Percentiles rank a stretch among this genome's conserved stretches.
phyloP scores from a whole-genome alignment of 2,113 vertebrate species.

The Myocastor coypus region DNA sequence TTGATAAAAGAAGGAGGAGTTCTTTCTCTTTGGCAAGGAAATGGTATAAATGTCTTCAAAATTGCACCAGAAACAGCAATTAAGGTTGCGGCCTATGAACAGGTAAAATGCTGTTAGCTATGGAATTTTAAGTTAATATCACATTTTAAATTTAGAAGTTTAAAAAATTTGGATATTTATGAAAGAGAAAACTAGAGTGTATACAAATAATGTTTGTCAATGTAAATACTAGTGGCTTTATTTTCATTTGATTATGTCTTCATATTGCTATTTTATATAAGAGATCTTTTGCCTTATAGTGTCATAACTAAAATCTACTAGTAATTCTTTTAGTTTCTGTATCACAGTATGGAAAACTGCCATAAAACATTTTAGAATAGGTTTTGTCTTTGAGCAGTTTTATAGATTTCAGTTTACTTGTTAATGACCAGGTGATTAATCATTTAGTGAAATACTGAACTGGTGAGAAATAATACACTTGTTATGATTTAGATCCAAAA shows the following conservation, averaged over 20 bases:
- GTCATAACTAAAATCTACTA: background rate
- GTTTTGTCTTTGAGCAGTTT: conserved; percentile 48
- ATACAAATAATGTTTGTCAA: background rate
- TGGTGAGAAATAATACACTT: background rate
- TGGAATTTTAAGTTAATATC: conserved; percentile 22
- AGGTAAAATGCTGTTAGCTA: conserved; percentile 85
- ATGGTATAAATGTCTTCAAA: conserved; percentile 94
- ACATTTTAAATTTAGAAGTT: conserved; percentile 47
- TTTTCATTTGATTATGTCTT: conserved; percentile 2
- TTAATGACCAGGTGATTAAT: background rate
- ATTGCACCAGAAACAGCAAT: conserved; percentile 94
- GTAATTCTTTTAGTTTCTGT: conserved; percentile 28
- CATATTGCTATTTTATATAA: background rate
- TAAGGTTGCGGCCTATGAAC: conserved; percentile 94
- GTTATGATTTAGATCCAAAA: background rate
- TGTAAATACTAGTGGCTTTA: conserved; percentile 24
- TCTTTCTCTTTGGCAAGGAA: conserved; percentile 93
- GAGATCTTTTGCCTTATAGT: background rate
- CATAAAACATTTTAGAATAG: background rate
- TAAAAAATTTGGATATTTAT: background rate
- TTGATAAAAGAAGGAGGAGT: conserved; percentile 93
- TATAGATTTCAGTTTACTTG: background rate
- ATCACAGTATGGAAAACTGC: background rate
- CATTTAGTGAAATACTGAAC: background rate
- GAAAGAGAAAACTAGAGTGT: background rate